Conservation (phyloP, 2,888 invertebrate species). For the Eristalis tenax region DNA sequence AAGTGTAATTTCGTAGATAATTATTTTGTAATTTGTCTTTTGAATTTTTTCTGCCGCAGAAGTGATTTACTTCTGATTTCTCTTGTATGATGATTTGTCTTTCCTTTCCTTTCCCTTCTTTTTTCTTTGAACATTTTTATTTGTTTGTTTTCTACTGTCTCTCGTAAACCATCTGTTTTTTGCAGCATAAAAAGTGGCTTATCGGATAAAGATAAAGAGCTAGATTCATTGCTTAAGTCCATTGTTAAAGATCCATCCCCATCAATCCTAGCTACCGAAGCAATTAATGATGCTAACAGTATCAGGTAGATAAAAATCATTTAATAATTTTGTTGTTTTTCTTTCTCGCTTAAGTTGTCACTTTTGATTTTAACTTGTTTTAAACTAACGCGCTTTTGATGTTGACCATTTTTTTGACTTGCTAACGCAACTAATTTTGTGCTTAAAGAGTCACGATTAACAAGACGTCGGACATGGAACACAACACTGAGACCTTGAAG, state of each 20-base stretch:
- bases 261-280: slow-evolving; percentile 83
- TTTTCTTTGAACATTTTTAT: slow-evolving; percentile 13
- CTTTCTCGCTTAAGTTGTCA: slow-evolving; percentile 49
- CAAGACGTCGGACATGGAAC: slow-evolving; percentile 82
- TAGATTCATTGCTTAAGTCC: slow-evolving; percentile 90
- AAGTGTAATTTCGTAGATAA: slow-evolving; percentile 50
- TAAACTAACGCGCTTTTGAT: slow-evolving; percentile 17
- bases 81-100: not conserved
- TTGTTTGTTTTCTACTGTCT: slow-evolving; percentile 49
- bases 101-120: not conserved
- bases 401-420: slow-evolving; percentile 4
- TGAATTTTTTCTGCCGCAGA: not conserved
- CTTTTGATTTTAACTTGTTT: slow-evolving; percentile 9
- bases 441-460: slow-evolving; percentile 80
- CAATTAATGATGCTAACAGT: slow-evolving; percentile 83
- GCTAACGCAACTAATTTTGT: slow-evolving; percentile 15
- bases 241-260: slow-evolving; percentile 86
- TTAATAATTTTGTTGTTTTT: slow-evolving; percentile 25
- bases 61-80: slow-evolving; percentile 10
- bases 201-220: slow-evolving; percentile 84
- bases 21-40: slow-evolving; percentile 47
- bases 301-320: slow-evolving; percentile 80
- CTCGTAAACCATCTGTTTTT: slow-evolving; percentile 63
- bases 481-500: slow-evolving; percentile 86
- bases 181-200: slow-evolving; percentile 81